phyloP scores from a whole-genome alignment of 1,140 invertebrate genomes.

The Macrostomum lignano region DNA sequence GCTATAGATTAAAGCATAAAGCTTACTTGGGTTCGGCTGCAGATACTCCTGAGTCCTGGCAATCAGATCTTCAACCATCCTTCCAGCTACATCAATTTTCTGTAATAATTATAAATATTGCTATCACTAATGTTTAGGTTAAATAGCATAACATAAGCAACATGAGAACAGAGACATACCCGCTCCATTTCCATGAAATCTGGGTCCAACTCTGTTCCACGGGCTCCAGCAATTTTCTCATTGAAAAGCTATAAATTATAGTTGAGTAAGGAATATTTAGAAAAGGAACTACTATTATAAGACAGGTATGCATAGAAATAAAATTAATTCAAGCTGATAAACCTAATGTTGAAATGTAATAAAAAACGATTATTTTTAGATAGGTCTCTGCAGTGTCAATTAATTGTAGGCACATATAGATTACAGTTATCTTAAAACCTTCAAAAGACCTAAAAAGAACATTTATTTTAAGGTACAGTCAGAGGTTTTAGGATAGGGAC shows the following conservation, averaged over 20 bases:
- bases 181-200: slow-evolving; percentile 97
- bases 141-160: too few species aligned
- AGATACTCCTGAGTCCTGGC: slow-evolving; percentile 89
- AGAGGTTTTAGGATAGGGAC: too few species aligned
- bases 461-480: too few species aligned
- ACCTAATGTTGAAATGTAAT: too few species aligned
- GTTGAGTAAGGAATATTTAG: background rate
- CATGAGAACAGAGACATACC: slow-evolving; percentile 33
- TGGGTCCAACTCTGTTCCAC: slow-evolving; percentile 90
- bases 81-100: slow-evolving; percentile 82
- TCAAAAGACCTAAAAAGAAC: too few species aligned
- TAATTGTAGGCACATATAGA: too few species aligned
- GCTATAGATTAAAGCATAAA: slow-evolving; percentile 6
- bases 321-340: too few species aligned
- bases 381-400: too few species aligned
- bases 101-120: slow-evolving; percentile 22
- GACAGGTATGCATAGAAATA: too few species aligned
- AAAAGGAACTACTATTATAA: too few species aligned
- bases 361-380: too few species aligned
- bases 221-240: slow-evolving; percentile 96
- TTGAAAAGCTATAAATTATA: slow-evolving; percentile 54
- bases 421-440: too few species aligned
- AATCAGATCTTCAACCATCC: slow-evolving; percentile 75
- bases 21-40: slow-evolving; percentile 63
- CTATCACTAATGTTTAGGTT: slow-evolving; percentile 2